A percentile compares a stretch with the other conserved stretches of the same genome.
Evolutionary conservation across 2,797 vertebrate genomes (phyloP).

Genomic region (Sebastes baramenuke): DNA sequence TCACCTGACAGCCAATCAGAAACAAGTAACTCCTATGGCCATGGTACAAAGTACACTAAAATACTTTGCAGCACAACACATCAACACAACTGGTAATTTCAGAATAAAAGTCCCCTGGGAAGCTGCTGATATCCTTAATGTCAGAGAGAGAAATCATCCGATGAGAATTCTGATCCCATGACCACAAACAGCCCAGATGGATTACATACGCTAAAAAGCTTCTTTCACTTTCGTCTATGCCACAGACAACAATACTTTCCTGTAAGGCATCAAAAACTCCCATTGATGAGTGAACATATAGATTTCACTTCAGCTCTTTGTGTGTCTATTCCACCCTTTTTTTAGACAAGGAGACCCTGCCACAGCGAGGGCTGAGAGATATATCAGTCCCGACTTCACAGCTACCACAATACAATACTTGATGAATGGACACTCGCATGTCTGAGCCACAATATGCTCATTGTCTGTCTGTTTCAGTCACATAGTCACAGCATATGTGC

Average conservation of each 20-base stretch:
- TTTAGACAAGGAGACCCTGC: slow-evolving; percentile 14
- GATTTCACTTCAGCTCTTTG: slow-evolving; percentile 42
- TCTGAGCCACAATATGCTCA: slow-evolving; percentile 56
- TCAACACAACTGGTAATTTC: not conserved
- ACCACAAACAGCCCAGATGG: not conserved
- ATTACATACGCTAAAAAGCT: slow-evolving; percentile 1
- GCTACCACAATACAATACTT: slow-evolving; percentile 39
- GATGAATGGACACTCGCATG: slow-evolving; percentile 52
- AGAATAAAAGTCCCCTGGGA: slow-evolving; percentile 9
- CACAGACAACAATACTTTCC: slow-evolving; percentile 29
- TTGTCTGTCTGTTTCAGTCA: slow-evolving; percentile 47
- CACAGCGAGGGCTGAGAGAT: slow-evolving; percentile 1
- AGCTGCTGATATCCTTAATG: not conserved
- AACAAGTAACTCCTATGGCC: not conserved
- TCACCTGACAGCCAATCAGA: not conserved
- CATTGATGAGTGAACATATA: slow-evolving; percentile 27
- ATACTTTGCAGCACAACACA: not conserved
- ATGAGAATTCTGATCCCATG: not conserved
- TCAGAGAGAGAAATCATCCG: not conserved
- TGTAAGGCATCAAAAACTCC: slow-evolving; percentile 24
- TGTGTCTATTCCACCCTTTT: slow-evolving; percentile 21
- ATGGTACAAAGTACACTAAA: not conserved
- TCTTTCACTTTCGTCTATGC: slow-evolving; percentile 2
- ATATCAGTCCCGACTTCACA: slow-evolving; percentile 9
- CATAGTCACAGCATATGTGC: slow-evolving; percentile 8